Percentiles rank a stretch among this genome's conserved stretches.
These are phyloP conservation scores for Sericinus montela DNA, from an alignment of 2,888 invertebrate genomes.

Conservation along the genomic window DNA sequence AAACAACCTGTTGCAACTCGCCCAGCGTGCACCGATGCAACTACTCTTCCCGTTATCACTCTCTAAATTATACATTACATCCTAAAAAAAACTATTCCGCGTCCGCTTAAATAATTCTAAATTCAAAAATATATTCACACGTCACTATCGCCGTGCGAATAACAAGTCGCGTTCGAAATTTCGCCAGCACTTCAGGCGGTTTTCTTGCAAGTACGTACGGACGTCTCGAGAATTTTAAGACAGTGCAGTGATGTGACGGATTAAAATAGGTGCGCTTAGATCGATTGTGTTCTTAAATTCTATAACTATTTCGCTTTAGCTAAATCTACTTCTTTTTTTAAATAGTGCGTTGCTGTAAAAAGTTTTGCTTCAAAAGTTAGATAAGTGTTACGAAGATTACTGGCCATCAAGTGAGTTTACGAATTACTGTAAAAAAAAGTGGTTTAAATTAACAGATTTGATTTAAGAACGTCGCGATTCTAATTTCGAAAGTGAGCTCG, in stretches of 20 bases:
- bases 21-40: slow-evolving; percentile 74
- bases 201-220: slow-evolving; percentile 49
- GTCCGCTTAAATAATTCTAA: slow-evolving; percentile 26
- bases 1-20: slow-evolving; percentile 77
- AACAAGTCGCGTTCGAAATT: background rate
- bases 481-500: slow-evolving; percentile 23
- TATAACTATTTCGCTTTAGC: slow-evolving; percentile 18
- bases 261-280: slow-evolving; percentile 53
- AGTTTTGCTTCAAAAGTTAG: background rate
- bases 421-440: background rate
- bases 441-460: background rate
- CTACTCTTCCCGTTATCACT: slow-evolving; percentile 54
- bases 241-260: slow-evolving; percentile 60
- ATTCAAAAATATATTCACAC: slow-evolving; percentile 15
- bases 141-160: background rate
- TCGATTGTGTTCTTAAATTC: slow-evolving; percentile 37
- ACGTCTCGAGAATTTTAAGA: slow-evolving; percentile 54
- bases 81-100: slow-evolving; percentile 25
- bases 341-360: background rate
- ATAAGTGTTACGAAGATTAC: too few species aligned
- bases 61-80: slow-evolving; percentile 39
- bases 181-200: slow-evolving; percentile 19
- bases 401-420: background rate
- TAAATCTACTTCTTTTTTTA: background rate
- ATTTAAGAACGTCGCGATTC: slow-evolving; percentile 27